These are phyloP conservation scores for Muraenolepis orangiensis DNA, from an alignment of 2,797 vertebrate species.

Conservation along the genomic window DNA sequence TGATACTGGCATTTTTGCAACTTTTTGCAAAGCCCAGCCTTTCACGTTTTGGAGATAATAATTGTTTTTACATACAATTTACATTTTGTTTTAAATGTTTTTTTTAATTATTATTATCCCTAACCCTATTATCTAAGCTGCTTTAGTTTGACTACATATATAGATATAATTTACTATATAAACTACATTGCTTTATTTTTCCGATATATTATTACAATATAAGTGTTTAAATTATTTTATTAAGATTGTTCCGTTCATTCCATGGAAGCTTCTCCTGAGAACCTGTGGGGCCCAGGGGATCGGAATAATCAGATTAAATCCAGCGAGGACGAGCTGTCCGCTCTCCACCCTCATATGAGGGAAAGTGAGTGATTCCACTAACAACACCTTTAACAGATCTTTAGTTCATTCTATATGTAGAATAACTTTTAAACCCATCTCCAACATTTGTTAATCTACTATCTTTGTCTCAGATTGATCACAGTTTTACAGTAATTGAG, in stretches of 20 bases:
- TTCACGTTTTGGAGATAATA: too few relatives aligned
- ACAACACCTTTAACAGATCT: background rate
- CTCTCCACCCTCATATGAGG: background rate
- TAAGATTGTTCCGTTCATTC: too few relatives aligned
- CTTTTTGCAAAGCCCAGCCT: background rate
- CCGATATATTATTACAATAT: background rate
- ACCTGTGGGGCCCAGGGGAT: slow-evolving; percentile 54
- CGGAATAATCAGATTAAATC: slow-evolving; percentile 82
- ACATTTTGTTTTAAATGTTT: background rate
- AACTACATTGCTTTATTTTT: background rate
- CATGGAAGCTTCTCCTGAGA: background rate
- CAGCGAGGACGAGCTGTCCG: slow-evolving; percentile 59
- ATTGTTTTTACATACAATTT: too few relatives aligned
- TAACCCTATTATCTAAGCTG: background rate
- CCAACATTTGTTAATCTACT: background rate
- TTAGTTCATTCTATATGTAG: background rate
- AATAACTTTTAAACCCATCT: slow-evolving; percentile 30
- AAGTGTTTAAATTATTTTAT: background rate
- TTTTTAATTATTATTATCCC: background rate
- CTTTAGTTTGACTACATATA: background rate
- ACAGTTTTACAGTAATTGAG: background rate
- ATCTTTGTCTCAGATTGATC: background rate
- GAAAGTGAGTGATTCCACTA: too few relatives aligned
- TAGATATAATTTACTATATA: background rate
- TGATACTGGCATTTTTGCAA: background rate